A percentile compares a stretch with the other conserved stretches of the same genome.
Evolutionary conservation across 1,140 invertebrate species (phyloP).

Genomic region (Solen grandis): DNA sequence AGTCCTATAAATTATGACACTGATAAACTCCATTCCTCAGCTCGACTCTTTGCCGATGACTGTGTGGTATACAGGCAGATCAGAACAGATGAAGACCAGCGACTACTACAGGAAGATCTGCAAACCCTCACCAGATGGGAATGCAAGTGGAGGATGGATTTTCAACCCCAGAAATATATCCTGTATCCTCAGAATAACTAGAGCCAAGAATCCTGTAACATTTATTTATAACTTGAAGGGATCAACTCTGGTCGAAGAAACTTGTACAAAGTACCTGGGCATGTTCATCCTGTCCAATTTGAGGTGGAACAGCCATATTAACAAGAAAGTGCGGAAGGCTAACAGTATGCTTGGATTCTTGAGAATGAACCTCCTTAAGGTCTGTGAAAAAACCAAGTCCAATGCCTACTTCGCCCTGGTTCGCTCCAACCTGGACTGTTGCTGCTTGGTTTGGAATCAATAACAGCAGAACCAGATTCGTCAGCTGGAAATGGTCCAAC

Average conservation of each 20-base stretch:
- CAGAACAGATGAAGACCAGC: background rate
- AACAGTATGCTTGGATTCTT: too few species aligned
- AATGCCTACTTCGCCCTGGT: too few species aligned
- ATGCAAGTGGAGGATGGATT: conserved; percentile 1
- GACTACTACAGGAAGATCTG: conserved; percentile 8
- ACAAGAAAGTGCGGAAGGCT: too few species aligned
- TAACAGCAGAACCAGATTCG: too few species aligned
- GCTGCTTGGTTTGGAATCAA: too few species aligned
- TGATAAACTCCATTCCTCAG: background rate
- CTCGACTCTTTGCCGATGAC: conserved; percentile 26
- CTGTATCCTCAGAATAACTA: background rate
- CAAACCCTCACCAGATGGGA: background rate
- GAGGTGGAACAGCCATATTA: background rate
- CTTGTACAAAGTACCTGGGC: background rate
- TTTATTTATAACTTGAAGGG: background rate
- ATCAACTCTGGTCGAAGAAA: background rate
- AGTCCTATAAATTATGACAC: too few species aligned
- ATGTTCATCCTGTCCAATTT: background rate
- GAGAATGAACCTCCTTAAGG: too few species aligned
- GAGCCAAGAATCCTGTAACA: background rate
- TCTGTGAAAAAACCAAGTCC: too few species aligned
- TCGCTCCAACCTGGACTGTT: too few species aligned
- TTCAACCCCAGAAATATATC: conserved; percentile 23
- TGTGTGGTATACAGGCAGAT: conserved; percentile 19
- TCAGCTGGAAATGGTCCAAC: too few species aligned